Conservation (phyloP, 2,113 vertebrate genomes). For the Rafetus swinhoei region DNA sequence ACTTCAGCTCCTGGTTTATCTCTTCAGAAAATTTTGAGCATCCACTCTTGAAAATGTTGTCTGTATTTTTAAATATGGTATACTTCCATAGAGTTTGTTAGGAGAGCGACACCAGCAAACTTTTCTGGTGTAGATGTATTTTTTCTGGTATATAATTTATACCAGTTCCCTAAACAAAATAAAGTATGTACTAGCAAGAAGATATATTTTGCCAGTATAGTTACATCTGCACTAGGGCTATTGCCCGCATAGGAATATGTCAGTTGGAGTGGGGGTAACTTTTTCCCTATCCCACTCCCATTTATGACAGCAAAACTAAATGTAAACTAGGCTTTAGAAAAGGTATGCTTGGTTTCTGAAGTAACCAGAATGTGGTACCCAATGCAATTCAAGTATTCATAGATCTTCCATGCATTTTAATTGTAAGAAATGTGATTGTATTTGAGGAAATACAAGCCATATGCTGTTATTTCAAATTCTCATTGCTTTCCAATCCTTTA, state of each 20-base stretch:
- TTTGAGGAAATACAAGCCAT: neutral
- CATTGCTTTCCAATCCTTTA: neutral
- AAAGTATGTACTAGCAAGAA: neutral
- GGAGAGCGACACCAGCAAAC: neutral
- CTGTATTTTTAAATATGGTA: neutral
- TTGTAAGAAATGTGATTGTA: neutral
- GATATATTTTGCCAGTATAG: neutral
- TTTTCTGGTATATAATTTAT: neutral
- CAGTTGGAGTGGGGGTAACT: neutral
- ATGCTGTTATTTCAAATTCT: neutral
- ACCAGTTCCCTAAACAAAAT: neutral
- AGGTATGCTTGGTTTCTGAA: neutral
- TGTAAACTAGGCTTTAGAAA: neutral
- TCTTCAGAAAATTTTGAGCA: neutral
- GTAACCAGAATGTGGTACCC: neutral
- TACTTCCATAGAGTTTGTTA: neutral
- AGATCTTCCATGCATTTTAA: neutral
- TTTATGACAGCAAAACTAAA: neutral
- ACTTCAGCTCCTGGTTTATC: neutral
- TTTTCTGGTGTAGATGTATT: neutral
- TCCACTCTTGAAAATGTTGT: neutral
- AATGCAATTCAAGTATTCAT: neutral
- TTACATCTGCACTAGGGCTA: fast-evolving
- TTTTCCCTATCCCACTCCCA: neutral
- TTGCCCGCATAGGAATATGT: fast-evolving